phyloP scores from a whole-genome alignment of 2,888 invertebrate species.

The Pteria penguin region DNA sequence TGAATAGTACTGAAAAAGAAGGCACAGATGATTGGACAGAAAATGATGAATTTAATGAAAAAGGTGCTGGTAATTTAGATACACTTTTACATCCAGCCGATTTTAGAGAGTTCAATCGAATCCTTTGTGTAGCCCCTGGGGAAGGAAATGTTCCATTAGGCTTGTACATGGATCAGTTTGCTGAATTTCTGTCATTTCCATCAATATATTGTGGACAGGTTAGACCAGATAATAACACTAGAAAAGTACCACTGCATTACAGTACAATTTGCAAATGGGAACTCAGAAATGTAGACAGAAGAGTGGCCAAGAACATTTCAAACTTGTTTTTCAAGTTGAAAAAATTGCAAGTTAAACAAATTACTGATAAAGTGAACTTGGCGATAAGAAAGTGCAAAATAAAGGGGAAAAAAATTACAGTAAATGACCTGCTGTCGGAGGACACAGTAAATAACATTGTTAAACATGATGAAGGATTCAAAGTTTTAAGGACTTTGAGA shows the following conservation, averaged over 20 bases:
- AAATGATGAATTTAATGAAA: not conserved
- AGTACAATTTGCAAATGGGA: not conserved
- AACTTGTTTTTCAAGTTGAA: conserved; percentile 30
- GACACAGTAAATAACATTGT: conserved; percentile 29
- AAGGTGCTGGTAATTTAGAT: not conserved
- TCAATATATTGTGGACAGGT: conserved; percentile 9
- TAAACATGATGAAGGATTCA: conserved; percentile 47
- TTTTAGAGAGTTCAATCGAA: not conserved
- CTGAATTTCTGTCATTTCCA: conserved; percentile 65
- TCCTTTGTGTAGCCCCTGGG: conserved; percentile 62
- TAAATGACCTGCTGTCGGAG: conserved; percentile 12
- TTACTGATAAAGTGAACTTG: not conserved
- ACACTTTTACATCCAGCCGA: not conserved
- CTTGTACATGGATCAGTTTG: conserved; percentile 56
- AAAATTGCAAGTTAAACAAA: conserved; percentile 18
- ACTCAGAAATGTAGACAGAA: not conserved
- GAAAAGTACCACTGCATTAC: not conserved
- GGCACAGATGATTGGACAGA: conserved; percentile 30
- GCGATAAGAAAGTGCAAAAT: conserved; percentile 34
- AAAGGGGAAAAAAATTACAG: conserved; percentile 32
- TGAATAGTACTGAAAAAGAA: no score
- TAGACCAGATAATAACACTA: not conserved
- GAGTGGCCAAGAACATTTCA: conserved; percentile 5
- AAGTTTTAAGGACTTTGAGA: conserved; percentile 42
- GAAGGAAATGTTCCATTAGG: conserved; percentile 62